Percentiles rank a stretch among this genome's conserved stretches.
phyloP scores from a whole-genome alignment of 2,113 vertebrate species.

The Hyperopisus bebe region DNA sequence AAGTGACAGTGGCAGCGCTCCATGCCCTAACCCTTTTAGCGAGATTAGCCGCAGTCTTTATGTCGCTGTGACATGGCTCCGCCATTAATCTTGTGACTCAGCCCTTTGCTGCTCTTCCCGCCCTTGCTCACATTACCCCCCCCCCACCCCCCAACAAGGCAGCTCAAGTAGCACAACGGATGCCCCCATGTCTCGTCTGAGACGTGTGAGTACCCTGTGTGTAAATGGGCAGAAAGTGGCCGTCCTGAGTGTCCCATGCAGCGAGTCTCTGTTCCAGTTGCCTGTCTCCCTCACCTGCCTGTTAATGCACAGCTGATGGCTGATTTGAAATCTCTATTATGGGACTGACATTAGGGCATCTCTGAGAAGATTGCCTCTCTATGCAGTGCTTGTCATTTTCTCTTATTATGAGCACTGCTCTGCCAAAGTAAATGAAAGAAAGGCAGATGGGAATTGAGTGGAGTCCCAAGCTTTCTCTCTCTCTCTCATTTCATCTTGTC shows the following conservation, averaged over 20 bases:
- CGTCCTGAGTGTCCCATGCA: background rate
- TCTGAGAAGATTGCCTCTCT: constrained; percentile 50
- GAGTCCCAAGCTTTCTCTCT: constrained; percentile 17
- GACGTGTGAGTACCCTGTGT: background rate
- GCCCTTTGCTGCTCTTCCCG: constrained; percentile 30
- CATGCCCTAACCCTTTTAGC: constrained; percentile 62
- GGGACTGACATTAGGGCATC: constrained; percentile 46
- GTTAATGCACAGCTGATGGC: background rate
- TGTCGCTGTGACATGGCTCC: constrained; percentile 44
- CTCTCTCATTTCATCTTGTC: background rate
- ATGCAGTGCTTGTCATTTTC: constrained; percentile 53
- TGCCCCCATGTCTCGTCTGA: constrained; percentile 4
- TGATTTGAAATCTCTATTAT: constrained; percentile 49
- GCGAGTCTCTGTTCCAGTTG: background rate
- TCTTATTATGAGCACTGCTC: constrained; percentile 52
- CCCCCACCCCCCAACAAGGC: constrained; percentile 28
- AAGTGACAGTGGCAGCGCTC: constrained; percentile 42
- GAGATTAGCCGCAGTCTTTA: constrained; percentile 64
- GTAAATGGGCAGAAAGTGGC: background rate
- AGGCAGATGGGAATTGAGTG: constrained; percentile 41
- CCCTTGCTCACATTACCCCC: constrained; percentile 20
- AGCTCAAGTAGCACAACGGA: constrained; percentile 17
- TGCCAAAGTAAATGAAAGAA: constrained; percentile 48
- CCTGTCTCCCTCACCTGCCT: background rate
- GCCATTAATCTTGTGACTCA: constrained; percentile 62